Percentiles rank a stretch among this genome's conserved stretches.
Conservation (phyloP, 2,113 vertebrate species). For the Anseranas semipalmata region DNA sequence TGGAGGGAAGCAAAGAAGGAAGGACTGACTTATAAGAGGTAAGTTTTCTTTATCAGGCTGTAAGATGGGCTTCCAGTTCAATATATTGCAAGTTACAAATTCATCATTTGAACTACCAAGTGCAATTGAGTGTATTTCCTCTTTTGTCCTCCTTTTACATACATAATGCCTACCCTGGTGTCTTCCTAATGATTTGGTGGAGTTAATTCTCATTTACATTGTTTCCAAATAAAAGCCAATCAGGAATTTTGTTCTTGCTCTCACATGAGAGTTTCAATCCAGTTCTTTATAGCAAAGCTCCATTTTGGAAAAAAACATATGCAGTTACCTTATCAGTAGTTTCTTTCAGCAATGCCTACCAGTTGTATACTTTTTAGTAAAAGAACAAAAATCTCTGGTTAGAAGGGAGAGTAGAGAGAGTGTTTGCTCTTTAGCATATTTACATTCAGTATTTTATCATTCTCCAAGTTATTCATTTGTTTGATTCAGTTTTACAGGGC, state of each 20-base stretch:
- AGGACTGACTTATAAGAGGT: not conserved
- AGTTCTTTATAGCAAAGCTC: not conserved
- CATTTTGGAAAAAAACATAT: not conserved
- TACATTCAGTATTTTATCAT: not conserved
- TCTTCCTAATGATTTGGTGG: not conserved
- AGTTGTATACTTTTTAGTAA: not conserved
- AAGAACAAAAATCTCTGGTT: not conserved
- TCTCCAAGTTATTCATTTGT: not conserved
- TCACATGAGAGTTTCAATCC: not conserved
- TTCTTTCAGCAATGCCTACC: not conserved
- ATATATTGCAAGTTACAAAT: not conserved
- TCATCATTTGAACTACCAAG: not conserved
- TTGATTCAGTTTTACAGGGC: not conserved
- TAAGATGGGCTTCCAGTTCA: not conserved
- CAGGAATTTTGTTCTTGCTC: not conserved
- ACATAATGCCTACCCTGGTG: not conserved
- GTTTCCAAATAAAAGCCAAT: not conserved
- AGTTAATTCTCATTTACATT: not conserved
- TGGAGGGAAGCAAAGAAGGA: not conserved
- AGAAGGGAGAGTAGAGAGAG: not conserved
- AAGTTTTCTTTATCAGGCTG: not conserved
- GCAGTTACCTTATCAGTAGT: not conserved
- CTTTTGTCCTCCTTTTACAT: not conserved
- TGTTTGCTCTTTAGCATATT: not conserved
- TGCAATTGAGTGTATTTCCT: not conserved